phyloP scores from a whole-genome alignment of 2,113 vertebrate species.

The Lophochroa leadbeateri region DNA sequence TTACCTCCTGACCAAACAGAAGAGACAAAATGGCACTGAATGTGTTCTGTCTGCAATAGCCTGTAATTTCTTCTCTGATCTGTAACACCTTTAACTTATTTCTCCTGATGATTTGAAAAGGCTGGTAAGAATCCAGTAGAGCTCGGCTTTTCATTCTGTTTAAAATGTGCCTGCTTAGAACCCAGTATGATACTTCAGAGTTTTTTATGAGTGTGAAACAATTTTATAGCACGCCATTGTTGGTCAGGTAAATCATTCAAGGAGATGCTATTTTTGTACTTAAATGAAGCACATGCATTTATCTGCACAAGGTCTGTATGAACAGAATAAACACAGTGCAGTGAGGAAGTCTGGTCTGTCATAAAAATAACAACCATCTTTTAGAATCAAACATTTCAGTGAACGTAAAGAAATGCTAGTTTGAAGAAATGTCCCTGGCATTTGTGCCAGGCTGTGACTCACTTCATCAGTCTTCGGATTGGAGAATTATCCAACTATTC shows the following conservation, averaged over 20 bases:
- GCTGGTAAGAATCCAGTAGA: not conserved
- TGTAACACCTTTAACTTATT: not conserved
- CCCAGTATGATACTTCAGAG: not conserved
- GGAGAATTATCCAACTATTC: not conserved
- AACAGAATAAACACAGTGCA: not conserved
- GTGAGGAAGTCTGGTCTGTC: not conserved
- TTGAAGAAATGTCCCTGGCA: not conserved
- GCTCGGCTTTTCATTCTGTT: not conserved
- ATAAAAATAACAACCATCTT: not conserved
- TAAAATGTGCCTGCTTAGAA: not conserved
- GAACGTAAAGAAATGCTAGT: not conserved
- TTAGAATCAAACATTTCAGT: not conserved
- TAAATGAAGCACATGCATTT: not conserved
- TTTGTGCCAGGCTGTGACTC: constrained; percentile 4
- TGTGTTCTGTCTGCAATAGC: not conserved
- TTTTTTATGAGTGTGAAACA: not conserved
- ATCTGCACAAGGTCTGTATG: not conserved
- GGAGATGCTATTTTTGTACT: not conserved
- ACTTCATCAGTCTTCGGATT: not conserved
- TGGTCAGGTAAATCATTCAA: not conserved
- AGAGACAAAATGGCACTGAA: not conserved
- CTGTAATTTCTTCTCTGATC: not conserved
- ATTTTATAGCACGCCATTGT: not conserved
- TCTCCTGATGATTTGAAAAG: not conserved
- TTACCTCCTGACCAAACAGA: not conserved